A percentile compares a stretch with the other conserved stretches of the same genome.
These are phyloP conservation scores for Cotesia glomerata DNA, from an alignment of 1,140 invertebrate genomes.

Conservation along the genomic window DNA sequence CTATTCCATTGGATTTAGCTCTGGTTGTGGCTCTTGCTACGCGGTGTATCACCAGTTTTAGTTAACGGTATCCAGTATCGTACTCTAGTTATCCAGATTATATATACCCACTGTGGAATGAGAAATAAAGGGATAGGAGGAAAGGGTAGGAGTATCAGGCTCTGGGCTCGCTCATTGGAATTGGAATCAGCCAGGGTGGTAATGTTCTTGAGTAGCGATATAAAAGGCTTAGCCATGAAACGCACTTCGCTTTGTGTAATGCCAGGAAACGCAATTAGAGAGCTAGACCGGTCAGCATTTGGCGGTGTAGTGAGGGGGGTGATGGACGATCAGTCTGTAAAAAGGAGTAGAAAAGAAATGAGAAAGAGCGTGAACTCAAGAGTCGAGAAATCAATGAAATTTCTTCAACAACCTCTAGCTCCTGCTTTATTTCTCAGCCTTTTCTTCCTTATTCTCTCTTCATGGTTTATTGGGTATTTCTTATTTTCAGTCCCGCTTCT, in stretches of 20 bases:
- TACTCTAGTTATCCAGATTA: no score
- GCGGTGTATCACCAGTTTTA: no score
- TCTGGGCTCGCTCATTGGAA: neutral
- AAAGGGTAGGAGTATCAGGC: no score
- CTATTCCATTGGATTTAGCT: neutral
- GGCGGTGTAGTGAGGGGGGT: neutral
- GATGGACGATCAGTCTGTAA: neutral
- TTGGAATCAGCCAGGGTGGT: neutral
- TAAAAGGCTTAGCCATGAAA: conserved; percentile 2
- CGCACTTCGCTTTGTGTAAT: conserved; percentile 5
- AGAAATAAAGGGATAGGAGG: no score
- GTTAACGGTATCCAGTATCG: no score
- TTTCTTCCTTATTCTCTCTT: conserved; percentile 21
- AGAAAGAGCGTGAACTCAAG: conserved; percentile 24
- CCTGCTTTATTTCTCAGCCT: neutral
- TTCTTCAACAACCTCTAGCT: conserved; percentile 35
- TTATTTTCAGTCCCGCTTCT: neutral
- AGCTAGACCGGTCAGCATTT: conserved; percentile 39
- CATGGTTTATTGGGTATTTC: neutral
- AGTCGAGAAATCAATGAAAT: conserved; percentile 45
- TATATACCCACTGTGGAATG: no score
- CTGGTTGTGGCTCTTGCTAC: no score
- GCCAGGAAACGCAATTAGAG: conserved; percentile 48
- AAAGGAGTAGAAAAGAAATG: neutral
- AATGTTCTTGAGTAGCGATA: neutral